Percentiles rank a stretch among this genome's conserved stretches.
These are phyloP conservation scores for Entomyzon cyanotis DNA, from an alignment of 2,113 vertebrate species.

Conservation along the genomic window DNA sequence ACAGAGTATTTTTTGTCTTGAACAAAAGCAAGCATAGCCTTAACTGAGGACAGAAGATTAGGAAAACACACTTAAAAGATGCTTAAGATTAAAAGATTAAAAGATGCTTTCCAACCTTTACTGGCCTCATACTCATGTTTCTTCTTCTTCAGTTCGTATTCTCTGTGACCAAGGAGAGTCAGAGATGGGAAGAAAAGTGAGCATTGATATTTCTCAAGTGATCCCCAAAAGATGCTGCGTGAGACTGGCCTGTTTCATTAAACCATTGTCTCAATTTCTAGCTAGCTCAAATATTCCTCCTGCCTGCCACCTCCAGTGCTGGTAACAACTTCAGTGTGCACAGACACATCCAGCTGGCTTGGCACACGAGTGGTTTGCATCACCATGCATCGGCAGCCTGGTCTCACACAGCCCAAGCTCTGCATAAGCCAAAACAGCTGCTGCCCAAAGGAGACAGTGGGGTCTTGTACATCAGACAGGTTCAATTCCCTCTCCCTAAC, in stretches of 20 bases:
- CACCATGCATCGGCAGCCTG: accelerated
- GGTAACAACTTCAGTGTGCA: neutral
- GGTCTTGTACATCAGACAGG: neutral
- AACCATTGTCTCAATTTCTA: neutral
- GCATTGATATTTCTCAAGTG: neutral
- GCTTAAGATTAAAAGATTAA: no score
- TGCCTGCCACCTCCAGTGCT: neutral
- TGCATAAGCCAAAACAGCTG: neutral
- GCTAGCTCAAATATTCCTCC: neutral
- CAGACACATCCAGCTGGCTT: neutral
- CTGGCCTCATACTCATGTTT: neutral
- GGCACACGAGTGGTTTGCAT: neutral
- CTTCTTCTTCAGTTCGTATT: neutral
- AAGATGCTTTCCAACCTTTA: neutral
- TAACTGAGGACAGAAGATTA: neutral
- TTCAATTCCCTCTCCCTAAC: neutral
- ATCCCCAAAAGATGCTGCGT: neutral
- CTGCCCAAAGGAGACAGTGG: neutral
- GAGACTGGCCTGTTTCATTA: neutral
- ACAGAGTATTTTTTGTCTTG: neutral
- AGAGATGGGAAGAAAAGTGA: neutral
- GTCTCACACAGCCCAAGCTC: neutral
- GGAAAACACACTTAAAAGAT: neutral
- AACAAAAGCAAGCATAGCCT: neutral
- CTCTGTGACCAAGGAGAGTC: neutral